Evolutionary conservation across 2,113 vertebrate genomes (phyloP), one percentile per base, ranked within the genome.

Genomic region (Pelodiscus sinensis): DNA sequence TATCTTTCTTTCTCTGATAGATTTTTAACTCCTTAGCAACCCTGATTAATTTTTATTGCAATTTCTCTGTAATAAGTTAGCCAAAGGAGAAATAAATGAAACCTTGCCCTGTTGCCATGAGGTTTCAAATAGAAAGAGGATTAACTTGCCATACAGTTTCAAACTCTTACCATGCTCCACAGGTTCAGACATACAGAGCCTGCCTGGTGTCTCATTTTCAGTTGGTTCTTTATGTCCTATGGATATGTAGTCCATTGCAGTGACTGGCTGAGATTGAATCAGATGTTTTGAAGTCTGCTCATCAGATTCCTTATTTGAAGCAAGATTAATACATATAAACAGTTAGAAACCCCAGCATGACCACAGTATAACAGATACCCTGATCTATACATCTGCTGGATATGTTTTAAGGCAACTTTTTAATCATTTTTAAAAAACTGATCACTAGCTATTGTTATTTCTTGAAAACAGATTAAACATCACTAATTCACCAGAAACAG

Each of bases 91-190:
- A 60, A 3, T 21, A 87, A 85, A 85, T 80, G 9, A 75, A 73
- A 56, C n/a, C 19, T 58, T 88, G 38, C 19, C 82, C 90, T 78
- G 44, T 31, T 44, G 7, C 57, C 9, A 86, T 24, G 9, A 88
- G 55, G 12, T 77, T 84, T 92, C 55, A 86, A 85, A 38, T 27
- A 90, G 29, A 80, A 29, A 71, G n/a, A 11, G 35, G 62, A 90
- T 16, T 71, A 56, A n/a, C 85, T 86, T 51, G 89, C 31, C 13
- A 84, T 54, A n/a, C 57, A 7, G 29, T 27, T 79, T 86, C 9
- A 62, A 91, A 84, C 52, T 90, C 97, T 95, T 97, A 99, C 98
- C 98, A 0, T 94, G 93, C 11, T 94, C 88, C 82, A 82, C 79
- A 62, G 93, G 82, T 90, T 97, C 96, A 79, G 96, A 88, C 55